Conservation (phyloP, 1,140 invertebrate species). For the Macrosteles quadrilineatus region DNA sequence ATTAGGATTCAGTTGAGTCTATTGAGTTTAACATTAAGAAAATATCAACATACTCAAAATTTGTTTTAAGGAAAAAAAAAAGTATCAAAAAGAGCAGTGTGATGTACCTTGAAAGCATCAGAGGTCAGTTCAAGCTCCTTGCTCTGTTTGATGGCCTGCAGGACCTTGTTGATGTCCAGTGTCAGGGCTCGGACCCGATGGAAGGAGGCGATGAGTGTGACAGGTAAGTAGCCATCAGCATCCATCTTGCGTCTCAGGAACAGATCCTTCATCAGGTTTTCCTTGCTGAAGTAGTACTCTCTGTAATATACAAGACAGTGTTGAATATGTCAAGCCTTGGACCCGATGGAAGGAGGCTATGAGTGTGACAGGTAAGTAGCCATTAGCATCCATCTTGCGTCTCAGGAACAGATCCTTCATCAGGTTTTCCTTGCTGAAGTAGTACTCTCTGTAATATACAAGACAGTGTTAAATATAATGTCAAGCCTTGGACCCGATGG, state of each 20-base stretch:
- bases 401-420: conserved; percentile 94
- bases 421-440: conserved; percentile 97
- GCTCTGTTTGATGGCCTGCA: conserved; percentile 79
- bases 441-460: conserved; percentile 93
- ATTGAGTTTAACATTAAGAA: no score
- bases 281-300: conserved; percentile 99
- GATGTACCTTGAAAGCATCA: conserved; percentile 68
- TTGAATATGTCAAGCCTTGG: conserved; percentile 83
- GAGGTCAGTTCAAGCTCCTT: conserved; percentile 76
- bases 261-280: conserved; percentile 95
- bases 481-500: conserved; percentile 87
- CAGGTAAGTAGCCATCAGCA: conserved; percentile 86
- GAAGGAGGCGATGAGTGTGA: conserved; percentile 94
- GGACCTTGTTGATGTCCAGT: conserved; percentile 78
- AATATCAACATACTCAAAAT: no score
- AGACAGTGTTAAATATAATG: conserved; percentile 81
- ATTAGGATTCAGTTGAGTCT: no score
- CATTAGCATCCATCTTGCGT: conserved; percentile 93
- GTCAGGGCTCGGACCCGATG: conserved; percentile 89
- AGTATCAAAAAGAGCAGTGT: no score
- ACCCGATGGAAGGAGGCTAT: conserved; percentile 97
- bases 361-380: conserved; percentile 88
- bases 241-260: conserved; percentile 98
- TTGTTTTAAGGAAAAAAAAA: no score
- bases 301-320: conserved; percentile 56